Evolutionary conservation across 2,888 invertebrate genomes (phyloP).

Genomic region (Agrochola lota): DNA sequence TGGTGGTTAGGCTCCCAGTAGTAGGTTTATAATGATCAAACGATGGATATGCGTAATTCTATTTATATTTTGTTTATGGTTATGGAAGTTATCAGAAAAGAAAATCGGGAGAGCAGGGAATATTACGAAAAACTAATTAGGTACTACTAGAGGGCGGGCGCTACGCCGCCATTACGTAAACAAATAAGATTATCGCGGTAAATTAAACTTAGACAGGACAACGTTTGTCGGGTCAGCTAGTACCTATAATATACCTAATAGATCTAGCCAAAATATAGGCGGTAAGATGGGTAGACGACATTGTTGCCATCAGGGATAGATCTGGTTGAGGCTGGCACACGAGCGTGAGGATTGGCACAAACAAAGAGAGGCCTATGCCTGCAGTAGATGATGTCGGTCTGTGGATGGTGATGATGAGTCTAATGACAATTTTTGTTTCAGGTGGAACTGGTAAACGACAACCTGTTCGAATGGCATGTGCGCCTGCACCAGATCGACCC

Average conservation of each 20-base stretch:
- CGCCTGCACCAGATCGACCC: slow-evolving; percentile 95
- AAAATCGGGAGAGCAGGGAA: too few relatives aligned
- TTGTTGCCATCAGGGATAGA: background rate
- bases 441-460: slow-evolving; percentile 96
- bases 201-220: too few relatives aligned
- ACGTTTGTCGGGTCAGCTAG: too few relatives aligned
- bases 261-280: background rate
- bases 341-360: background rate
- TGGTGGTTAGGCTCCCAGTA: too few relatives aligned
- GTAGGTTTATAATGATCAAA: too few relatives aligned
- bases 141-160: too few relatives aligned
- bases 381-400: background rate
- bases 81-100: too few relatives aligned
- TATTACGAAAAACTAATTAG: too few relatives aligned
- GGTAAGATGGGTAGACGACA: background rate
- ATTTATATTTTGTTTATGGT: too few relatives aligned
- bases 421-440: slow-evolving; percentile 64
- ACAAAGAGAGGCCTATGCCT: background rate
- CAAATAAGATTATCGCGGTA: too few relatives aligned
- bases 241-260: background rate
- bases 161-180: too few relatives aligned
- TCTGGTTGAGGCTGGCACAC: background rate
- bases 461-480: slow-evolving; percentile 97
- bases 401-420: background rate
- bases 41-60: too few relatives aligned